phyloP scores from a whole-genome alignment of 2,113 vertebrate genomes.

The Megaceryle maxima region DNA sequence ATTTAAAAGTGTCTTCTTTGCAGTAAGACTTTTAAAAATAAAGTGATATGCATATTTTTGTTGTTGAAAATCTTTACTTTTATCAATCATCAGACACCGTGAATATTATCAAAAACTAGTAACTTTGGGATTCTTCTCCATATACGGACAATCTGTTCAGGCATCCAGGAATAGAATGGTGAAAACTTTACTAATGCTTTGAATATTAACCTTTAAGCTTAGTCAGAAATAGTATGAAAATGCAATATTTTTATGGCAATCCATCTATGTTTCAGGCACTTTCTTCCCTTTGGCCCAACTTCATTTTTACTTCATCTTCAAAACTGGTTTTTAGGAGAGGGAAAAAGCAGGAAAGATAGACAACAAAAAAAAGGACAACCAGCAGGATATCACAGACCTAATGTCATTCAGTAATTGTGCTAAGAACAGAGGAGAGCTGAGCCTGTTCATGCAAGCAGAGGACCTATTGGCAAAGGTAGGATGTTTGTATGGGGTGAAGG shows the following conservation, averaged over 20 bases:
- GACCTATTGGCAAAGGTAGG: background rate
- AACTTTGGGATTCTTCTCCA: slow-evolving; percentile 46
- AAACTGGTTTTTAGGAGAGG: slow-evolving; percentile 46
- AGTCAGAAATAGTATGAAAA: slow-evolving; percentile 68
- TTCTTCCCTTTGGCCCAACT: slow-evolving; percentile 36
- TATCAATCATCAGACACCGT: background rate
- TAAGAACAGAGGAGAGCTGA: background rate
- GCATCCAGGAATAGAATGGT: slow-evolving; percentile 23
- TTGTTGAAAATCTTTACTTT: slow-evolving; percentile 33
- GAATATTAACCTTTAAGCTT: slow-evolving; percentile 66
- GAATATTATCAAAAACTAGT: slow-evolving; percentile 5
- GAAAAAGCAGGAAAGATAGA: background rate
- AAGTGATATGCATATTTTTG: slow-evolving; percentile 30
- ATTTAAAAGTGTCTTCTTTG: slow-evolving; percentile 25
- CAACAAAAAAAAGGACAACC: background rate
- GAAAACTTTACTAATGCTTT: slow-evolving; percentile 52
- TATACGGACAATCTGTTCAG: slow-evolving; percentile 56
- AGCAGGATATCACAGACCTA: background rate
- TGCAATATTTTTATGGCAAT: slow-evolving; percentile 64
- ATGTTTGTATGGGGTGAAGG: background rate
- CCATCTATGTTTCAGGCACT: slow-evolving; percentile 32
- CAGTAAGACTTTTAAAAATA: slow-evolving; percentile 50
- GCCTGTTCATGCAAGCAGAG: background rate
- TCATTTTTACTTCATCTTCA: background rate
- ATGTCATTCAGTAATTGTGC: background rate